A percentile compares a stretch with the other conserved stretches of the same genome.
phyloP scores from a whole-genome alignment of 2,888 invertebrate species.

The Chrysomela aeneicollis region DNA sequence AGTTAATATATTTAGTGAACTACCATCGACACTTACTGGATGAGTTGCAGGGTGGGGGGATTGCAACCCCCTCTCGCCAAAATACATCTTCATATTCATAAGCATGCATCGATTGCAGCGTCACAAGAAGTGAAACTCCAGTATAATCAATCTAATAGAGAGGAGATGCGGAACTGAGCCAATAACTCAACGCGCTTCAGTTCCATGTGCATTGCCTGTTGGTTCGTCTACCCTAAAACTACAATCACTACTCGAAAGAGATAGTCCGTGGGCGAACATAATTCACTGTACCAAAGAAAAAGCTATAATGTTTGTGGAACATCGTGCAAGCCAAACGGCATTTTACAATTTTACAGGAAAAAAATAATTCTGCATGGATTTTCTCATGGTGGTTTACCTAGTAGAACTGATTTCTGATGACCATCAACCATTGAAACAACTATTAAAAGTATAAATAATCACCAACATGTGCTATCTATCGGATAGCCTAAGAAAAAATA shows the following conservation, averaged over 20 bases:
- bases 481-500: too few species aligned
- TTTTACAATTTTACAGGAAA: too few species aligned
- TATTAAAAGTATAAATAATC: too few species aligned
- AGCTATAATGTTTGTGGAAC: too few species aligned
- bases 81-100: constrained; percentile 54
- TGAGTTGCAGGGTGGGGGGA: constrained; percentile 19
- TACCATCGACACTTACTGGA: constrained; percentile 37
- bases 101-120: constrained; percentile 42
- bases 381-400: too few species aligned
- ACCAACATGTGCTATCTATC: too few species aligned
- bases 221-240: constrained; percentile 34
- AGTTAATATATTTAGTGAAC: constrained; percentile 48
- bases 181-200: constrained; percentile 55
- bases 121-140: constrained; percentile 43
- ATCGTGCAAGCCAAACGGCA: too few species aligned
- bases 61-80: constrained; percentile 30
- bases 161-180: constrained; percentile 51
- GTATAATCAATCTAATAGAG: constrained; percentile 61
- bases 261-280: constrained; percentile 26
- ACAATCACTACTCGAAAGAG: neutral
- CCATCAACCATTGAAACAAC: too few species aligned
- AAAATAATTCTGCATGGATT: too few species aligned
- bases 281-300: too few species aligned
- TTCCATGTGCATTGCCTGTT: constrained; percentile 22
- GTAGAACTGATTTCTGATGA: too few species aligned